Conservation (phyloP, 2,797 vertebrate species). For the Threskiornis aethiopicus region DNA sequence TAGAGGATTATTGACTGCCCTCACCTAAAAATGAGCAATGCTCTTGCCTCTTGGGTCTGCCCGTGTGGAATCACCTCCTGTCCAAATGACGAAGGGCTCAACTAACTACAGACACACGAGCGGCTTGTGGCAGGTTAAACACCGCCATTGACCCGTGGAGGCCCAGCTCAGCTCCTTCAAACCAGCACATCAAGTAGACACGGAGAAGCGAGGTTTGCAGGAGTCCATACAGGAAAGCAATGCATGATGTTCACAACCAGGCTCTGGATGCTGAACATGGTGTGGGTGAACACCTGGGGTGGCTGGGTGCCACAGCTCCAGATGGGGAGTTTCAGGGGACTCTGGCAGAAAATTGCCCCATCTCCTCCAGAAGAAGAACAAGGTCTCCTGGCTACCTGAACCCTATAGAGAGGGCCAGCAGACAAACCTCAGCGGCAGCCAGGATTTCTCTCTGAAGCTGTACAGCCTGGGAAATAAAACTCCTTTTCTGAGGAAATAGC, state of each 20-base stretch:
- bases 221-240: background rate
- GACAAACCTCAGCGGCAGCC: background rate
- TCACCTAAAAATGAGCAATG: conserved; percentile 1
- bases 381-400: background rate
- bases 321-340: background rate
- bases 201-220: background rate
- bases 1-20: background rate
- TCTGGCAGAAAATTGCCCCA: background rate
- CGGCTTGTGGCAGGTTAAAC: background rate
- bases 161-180: background rate
- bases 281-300: background rate
- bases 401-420: background rate
- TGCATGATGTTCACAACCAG: background rate
- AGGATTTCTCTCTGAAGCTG: background rate
- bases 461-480: background rate
- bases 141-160: background rate
- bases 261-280: background rate
- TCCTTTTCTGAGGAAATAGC: background rate
- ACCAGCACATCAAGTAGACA: fast-evolving
- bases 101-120: background rate
- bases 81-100: background rate
- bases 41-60: background rate
- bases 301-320: background rate
- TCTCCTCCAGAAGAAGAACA: background rate
- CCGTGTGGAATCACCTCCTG: background rate